Percentiles rank a stretch among this genome's conserved stretches.
These are phyloP conservation scores for Carcina quercana DNA, from an alignment of 2,888 invertebrate genomes.

Conservation along the genomic window DNA sequence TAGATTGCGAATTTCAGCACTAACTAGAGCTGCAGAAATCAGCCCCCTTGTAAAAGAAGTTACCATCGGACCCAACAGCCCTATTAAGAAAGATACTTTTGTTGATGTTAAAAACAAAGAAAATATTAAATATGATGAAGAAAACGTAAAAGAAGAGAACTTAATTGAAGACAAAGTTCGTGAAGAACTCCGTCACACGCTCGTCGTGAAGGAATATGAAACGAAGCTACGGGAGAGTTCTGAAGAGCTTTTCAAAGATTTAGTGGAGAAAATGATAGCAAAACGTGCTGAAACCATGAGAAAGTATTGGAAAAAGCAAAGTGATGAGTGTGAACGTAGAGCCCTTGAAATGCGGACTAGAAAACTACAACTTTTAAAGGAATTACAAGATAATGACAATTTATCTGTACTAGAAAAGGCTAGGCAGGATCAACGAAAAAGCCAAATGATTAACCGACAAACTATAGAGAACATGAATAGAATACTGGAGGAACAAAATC, in stretches of 20 bases:
- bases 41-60: constrained; percentile 65
- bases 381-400: constrained; percentile 68
- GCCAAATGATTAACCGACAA: constrained; percentile 51
- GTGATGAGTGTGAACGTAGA: constrained; percentile 46
- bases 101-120: constrained; percentile 23
- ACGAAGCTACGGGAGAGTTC: constrained; percentile 39
- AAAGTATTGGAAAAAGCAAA: constrained; percentile 44
- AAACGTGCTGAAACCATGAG: constrained; percentile 44
- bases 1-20: constrained; percentile 72
- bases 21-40: constrained; percentile 73
- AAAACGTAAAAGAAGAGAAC: constrained; percentile 24
- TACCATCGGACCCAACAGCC: constrained; percentile 66
- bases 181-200: constrained; percentile 45
- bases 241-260: constrained; percentile 39
- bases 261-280: constrained; percentile 49
- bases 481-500: constrained; percentile 66
- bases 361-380: constrained; percentile 54
- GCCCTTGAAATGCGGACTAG: constrained; percentile 55
- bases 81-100: constrained; percentile 25
- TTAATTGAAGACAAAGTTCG: constrained; percentile 46
- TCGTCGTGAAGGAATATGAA: constrained; percentile 50
- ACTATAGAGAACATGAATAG: constrained; percentile 64
- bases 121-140: constrained; percentile 11
- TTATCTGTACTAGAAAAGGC: constrained; percentile 51
- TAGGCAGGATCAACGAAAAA: constrained; percentile 65